Conservation (phyloP, 2,113 vertebrate genomes). For the Callorhinus ursinus region DNA sequence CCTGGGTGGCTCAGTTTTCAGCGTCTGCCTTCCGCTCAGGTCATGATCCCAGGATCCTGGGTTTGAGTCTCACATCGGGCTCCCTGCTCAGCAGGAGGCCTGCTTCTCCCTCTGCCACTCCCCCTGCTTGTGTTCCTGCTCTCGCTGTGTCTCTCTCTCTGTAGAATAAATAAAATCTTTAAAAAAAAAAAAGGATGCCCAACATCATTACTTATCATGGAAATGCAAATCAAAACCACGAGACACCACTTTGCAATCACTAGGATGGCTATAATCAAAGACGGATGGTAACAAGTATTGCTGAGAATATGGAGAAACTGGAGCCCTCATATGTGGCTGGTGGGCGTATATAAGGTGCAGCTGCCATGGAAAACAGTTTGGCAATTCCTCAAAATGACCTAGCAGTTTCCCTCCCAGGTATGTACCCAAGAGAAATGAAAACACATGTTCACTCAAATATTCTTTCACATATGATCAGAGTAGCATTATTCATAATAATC, state of each 20-base stretch:
- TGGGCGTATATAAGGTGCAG: background rate
- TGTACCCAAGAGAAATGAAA: background rate
- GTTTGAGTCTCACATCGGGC: too few species aligned
- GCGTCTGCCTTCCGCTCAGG: too few species aligned
- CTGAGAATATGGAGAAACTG: background rate
- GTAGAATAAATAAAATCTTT: too few species aligned
- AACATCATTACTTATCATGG: background rate
- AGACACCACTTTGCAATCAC: background rate
- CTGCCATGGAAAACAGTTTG: background rate
- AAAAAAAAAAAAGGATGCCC: conserved; percentile 3
- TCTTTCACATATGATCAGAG: background rate
- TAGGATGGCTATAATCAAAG: background rate
- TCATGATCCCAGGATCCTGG: too few species aligned
- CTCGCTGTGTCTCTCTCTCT: too few species aligned
- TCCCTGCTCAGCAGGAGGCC: too few species aligned
- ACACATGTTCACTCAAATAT: background rate
- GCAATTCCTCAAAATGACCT: background rate
- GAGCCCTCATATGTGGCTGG: background rate
- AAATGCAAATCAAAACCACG: background rate
- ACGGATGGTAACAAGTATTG: background rate
- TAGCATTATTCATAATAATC: background rate
- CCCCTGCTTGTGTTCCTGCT: too few species aligned
- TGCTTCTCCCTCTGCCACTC: too few species aligned
- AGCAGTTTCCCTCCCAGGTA: background rate
- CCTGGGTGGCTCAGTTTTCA: too few species aligned